A percentile compares a stretch with the other conserved stretches of the same genome.
These are phyloP conservation scores for Saiga tatarica DNA, from an alignment of 2,113 vertebrate species.

Conservation along the genomic window DNA sequence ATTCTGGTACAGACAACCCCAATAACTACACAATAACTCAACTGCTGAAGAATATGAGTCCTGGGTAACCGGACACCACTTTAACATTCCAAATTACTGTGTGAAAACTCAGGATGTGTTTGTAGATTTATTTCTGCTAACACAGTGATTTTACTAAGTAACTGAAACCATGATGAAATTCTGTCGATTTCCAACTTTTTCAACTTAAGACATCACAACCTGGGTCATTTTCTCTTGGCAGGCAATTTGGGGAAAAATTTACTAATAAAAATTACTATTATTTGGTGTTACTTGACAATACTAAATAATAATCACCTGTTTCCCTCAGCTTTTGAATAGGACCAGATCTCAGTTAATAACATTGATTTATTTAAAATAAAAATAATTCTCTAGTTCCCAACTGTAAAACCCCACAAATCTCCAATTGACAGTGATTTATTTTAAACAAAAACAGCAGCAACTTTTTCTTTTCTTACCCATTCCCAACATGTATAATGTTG, in stretches of 20 bases:
- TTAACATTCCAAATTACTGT: background rate
- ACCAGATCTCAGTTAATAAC: conserved; percentile 49
- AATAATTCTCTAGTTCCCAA: conserved; percentile 33
- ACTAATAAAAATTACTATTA: conserved; percentile 56
- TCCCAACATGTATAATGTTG: background rate
- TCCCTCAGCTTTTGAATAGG: conserved; percentile 15
- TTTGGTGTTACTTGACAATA: conserved; percentile 27
- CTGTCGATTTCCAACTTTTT: background rate
- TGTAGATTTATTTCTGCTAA: conserved; percentile 33
- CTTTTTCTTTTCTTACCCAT: background rate
- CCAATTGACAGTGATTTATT: conserved; percentile 63
- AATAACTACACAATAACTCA: background rate
- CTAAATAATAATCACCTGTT: conserved; percentile 36
- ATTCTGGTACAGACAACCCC: background rate
- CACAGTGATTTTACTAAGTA: background rate
- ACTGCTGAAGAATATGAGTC: background rate
- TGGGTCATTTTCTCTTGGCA: background rate
- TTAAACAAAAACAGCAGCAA: conserved; percentile 38
- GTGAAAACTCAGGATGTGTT: background rate
- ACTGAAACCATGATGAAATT: conserved; percentile 28
- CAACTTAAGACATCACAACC: conserved; percentile 9
- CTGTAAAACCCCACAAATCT: conserved; percentile 43
- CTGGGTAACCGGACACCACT: background rate
- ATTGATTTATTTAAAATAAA: conserved; percentile 67
- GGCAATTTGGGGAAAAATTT: background rate